These are phyloP conservation scores for Melanotaenia trifasciata DNA, from an alignment of 2,797 vertebrate species.

Conservation along the genomic window DNA sequence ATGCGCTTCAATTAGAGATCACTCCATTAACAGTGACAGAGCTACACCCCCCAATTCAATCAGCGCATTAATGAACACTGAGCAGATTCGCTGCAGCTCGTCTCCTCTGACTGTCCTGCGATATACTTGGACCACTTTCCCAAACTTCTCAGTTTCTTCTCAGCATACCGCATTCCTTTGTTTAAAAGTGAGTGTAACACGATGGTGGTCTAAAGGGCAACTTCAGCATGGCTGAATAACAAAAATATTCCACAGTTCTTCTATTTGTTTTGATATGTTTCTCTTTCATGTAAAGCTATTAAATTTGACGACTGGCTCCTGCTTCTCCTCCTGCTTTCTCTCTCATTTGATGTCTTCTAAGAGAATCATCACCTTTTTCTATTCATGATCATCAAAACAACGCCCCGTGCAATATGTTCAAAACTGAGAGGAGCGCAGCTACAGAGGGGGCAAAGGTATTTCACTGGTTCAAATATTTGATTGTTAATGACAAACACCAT, in stretches of 20 bases:
- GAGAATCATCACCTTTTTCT: constrained; percentile 42
- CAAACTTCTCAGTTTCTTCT: constrained; percentile 3
- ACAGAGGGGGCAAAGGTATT: constrained; percentile 70
- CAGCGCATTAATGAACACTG: constrained; percentile 76
- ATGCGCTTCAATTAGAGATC: constrained; percentile 77
- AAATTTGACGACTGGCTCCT: constrained; percentile 33
- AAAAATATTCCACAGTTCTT: constrained; percentile 17
- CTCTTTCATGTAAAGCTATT: constrained; percentile 33
- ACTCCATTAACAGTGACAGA: constrained; percentile 82
- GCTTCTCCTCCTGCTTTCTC: constrained; percentile 29
- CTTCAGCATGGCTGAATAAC: constrained; percentile 7
- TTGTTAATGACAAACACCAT: constrained; percentile 86
- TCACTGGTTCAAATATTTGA: constrained; percentile 85
- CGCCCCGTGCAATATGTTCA: constrained; percentile 32
- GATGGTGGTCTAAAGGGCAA: constrained; percentile 10
- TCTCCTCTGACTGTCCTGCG: constrained; percentile 30
- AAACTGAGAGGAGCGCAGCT: constrained; percentile 42
- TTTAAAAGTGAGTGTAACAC: not conserved
- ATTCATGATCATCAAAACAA: constrained; percentile 64
- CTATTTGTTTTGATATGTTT: constrained; percentile 43
- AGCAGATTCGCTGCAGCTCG: constrained; percentile 65
- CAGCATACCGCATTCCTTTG: not conserved
- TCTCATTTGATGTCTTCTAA: constrained; percentile 40
- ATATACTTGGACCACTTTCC: constrained; percentile 9
- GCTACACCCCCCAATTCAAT: constrained; percentile 81